phyloP scores from a whole-genome alignment of 2,888 invertebrate species.

The Gastracanthus pulcherrimus region DNA sequence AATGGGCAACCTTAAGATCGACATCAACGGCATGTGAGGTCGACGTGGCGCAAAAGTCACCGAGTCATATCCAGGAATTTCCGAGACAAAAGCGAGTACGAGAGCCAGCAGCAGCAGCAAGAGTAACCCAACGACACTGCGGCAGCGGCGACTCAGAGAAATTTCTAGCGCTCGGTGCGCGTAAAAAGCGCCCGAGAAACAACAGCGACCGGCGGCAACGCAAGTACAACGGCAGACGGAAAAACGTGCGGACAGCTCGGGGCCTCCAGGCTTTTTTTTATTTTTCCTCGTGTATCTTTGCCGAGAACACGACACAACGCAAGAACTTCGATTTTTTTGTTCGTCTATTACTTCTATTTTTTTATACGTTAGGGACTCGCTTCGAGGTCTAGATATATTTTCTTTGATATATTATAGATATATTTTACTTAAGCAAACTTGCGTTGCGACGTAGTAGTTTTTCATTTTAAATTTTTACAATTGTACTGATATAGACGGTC shows the following conservation, averaged over 20 bases:
- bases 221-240: neutral
- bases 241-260: neutral
- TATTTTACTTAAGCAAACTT: neutral
- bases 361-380: neutral
- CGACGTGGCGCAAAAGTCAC: conserved; percentile 29
- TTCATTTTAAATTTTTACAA: neutral
- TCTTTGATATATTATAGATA: neutral
- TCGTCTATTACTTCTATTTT: neutral
- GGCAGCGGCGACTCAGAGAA: neutral
- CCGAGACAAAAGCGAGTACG: neutral
- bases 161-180: conserved; percentile 4
- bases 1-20: conserved; percentile 91
- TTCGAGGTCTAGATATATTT: neutral
- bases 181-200: neutral
- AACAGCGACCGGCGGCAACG: neutral
- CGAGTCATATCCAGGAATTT: conserved; percentile 12
- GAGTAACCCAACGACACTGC: neutral
- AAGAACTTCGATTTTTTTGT: neutral
- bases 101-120: neutral
- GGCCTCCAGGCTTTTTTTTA: conserved; percentile 35
- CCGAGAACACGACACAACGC: neutral
- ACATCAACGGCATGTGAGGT: conserved; percentile 83
- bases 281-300: neutral
- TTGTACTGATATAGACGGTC: neutral
- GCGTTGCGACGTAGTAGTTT: neutral